Percentiles rank a stretch among this genome's conserved stretches.
phyloP scores from a whole-genome alignment of 2,888 invertebrate species.

The Hemithea aestivaria region DNA sequence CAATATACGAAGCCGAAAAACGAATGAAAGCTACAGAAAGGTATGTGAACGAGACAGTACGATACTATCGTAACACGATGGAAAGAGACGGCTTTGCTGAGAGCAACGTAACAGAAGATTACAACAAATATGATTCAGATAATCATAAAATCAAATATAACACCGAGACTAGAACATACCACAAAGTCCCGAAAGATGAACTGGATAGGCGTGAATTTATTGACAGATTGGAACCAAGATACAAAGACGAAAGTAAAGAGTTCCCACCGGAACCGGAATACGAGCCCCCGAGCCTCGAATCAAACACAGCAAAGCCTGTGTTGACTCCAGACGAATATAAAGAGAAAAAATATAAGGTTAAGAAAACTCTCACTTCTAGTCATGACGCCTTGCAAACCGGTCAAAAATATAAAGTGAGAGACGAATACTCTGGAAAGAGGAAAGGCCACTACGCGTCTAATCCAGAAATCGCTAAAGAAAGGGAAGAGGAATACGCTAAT shows the following conservation, averaged over 20 bases:
- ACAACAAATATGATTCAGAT: constrained; percentile 71
- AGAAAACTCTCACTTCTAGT: constrained; percentile 70
- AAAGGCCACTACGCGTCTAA: constrained; percentile 80
- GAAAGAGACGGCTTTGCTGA: constrained; percentile 78
- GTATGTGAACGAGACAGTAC: constrained; percentile 77
- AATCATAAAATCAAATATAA: constrained; percentile 65
- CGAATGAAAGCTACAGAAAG: constrained; percentile 74
- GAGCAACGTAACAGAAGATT: constrained; percentile 73
- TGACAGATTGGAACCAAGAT: constrained; percentile 53
- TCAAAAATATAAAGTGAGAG: constrained; percentile 68
- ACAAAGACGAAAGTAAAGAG: constrained; percentile 50
- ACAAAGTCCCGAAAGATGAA: constrained; percentile 58
- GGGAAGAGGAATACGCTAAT: constrained; percentile 71
- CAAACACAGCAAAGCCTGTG: constrained; percentile 73
- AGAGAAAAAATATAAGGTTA: constrained; percentile 71
- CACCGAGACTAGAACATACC: constrained; percentile 59
- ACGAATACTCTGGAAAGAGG: constrained; percentile 63
- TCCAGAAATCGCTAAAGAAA: constrained; percentile 79
- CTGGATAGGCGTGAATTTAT: constrained; percentile 61
- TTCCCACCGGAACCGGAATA: constrained; percentile 76
- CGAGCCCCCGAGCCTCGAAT: constrained; percentile 84
- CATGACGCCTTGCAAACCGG: constrained; percentile 65
- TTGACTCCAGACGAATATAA: constrained; percentile 81
- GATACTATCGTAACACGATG: constrained; percentile 76
- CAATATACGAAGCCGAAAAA: constrained; percentile 67